Conservation (phyloP, 2,113 vertebrate genomes). For the Peromyscus leucopus region DNA sequence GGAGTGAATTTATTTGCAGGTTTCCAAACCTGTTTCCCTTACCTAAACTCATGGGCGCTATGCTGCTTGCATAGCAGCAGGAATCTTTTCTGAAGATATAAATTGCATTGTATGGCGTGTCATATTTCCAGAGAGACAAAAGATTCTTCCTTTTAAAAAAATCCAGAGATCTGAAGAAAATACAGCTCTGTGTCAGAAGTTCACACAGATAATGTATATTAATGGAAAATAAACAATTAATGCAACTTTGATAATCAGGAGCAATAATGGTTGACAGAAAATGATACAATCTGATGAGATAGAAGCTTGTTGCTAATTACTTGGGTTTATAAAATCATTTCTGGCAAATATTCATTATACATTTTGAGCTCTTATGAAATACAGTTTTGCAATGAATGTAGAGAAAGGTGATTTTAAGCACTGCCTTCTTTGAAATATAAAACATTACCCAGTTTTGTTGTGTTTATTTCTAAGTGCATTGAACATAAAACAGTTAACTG, state of each 20-base stretch:
- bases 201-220: constrained; percentile 28
- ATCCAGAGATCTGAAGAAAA: constrained; percentile 65
- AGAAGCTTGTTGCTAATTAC: constrained; percentile 53
- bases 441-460: neutral
- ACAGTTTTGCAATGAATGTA: constrained; percentile 43
- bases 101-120: constrained; percentile 7
- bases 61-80: neutral
- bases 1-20: constrained; percentile 18
- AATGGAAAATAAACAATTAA: constrained; percentile 65
- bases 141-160: constrained; percentile 69
- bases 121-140: constrained; percentile 70
- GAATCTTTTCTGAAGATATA: constrained; percentile 18
- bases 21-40: neutral
- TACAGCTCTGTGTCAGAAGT: neutral
- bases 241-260: constrained; percentile 68
- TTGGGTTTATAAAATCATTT: constrained; percentile 59
- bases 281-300: constrained; percentile 21
- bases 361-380: constrained; percentile 43
- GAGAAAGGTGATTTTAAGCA: constrained; percentile 23
- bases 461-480: neutral
- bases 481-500: constrained; percentile 55
- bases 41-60: constrained; percentile 18
- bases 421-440: constrained; percentile 41
- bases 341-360: constrained; percentile 40
- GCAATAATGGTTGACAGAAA: constrained; percentile 62